Conservation (phyloP, 2,113 vertebrate genomes). For the pig (Sus scrofa) region T2T-Sscrofa CM000826.6:153387001-153387500, state of each 20-base stretch:
- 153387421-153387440: rapidly evolving
- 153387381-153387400: rapidly evolving
- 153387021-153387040: neutral
- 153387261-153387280: neutral
- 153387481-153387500: neutral
- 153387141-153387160: rapidly evolving
- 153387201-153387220: neutral
- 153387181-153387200: neutral
- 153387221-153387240: neutral
- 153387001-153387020: neutral
- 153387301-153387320: neutral
- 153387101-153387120: neutral
- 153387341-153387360: rapidly evolving
- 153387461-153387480: rapidly evolving
- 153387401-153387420: neutral
- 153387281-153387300: neutral
- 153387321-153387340: neutral
- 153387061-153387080: neutral
- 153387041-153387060: neutral
- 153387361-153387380: too few relatives aligned
- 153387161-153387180: rapidly evolving
- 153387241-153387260: neutral
- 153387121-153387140: rapidly evolving
- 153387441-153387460: rapidly evolving
- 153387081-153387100: rapidly evolving